phyloP scores from a whole-genome alignment of 2,113 vertebrate genomes.

The Clarias macrocephalus region DNA sequence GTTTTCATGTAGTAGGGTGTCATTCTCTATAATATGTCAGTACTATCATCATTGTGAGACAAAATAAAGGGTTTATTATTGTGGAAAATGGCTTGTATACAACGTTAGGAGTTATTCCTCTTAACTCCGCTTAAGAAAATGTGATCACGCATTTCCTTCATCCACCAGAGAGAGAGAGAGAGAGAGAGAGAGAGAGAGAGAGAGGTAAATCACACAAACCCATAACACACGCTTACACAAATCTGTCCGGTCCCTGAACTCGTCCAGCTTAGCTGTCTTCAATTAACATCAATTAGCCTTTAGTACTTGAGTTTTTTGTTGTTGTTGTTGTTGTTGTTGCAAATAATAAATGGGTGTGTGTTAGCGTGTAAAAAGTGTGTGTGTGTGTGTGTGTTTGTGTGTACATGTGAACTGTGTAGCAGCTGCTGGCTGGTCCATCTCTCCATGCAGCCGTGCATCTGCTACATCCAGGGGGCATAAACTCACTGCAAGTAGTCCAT shows the following conservation, averaged over 20 bases:
- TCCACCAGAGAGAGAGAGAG: background rate
- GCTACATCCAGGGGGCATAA: constrained; percentile 34
- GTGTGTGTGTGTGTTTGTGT: constrained; percentile 37
- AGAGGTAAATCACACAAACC: background rate
- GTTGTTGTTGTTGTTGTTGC: background rate
- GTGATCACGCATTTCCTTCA: background rate
- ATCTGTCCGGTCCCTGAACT: background rate
- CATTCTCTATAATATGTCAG: too few species aligned
- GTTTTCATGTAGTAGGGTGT: too few species aligned
- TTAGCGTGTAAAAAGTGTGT: constrained; percentile 7
- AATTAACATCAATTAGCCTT: constrained; percentile 50
- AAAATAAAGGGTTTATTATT: background rate
- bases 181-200: background rate
- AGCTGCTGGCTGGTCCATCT: constrained; percentile 34
- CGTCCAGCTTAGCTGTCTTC: constrained; percentile 14
- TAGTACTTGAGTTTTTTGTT: constrained; percentile 45
- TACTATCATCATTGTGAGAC: background rate
- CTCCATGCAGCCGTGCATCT: constrained; percentile 16
- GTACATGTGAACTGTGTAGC: constrained; percentile 34
- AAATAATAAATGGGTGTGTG: constrained; percentile 22
- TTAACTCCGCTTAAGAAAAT: background rate
- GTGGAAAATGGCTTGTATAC: background rate
- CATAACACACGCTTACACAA: background rate
- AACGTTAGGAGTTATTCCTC: background rate
- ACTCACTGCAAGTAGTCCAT: constrained; percentile 41